Percentiles rank a stretch among this genome's conserved stretches.
Conservation (phyloP, 2,797 vertebrate genomes). For the Hyperoplus immaculatus region DNA sequence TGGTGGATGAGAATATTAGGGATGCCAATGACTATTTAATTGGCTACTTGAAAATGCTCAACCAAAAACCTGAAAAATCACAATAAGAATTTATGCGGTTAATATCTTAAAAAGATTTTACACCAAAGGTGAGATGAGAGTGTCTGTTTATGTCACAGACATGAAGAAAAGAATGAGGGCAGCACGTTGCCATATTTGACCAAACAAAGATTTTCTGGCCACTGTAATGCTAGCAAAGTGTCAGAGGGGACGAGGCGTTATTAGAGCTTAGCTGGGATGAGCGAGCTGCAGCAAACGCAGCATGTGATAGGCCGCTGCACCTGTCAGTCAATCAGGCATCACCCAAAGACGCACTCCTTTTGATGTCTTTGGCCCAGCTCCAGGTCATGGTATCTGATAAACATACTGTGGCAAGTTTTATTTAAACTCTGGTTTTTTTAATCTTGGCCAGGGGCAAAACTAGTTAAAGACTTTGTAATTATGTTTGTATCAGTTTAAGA, state of each 20-base stretch:
- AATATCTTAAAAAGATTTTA: too few species aligned
- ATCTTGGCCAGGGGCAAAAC: neutral
- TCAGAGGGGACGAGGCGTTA: slow-evolving; percentile 20
- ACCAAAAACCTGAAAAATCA: neutral
- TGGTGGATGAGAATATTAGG: neutral
- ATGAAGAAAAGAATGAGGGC: slow-evolving; percentile 6
- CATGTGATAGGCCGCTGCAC: slow-evolving; percentile 12
- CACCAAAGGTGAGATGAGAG: too few species aligned
- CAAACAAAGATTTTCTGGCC: neutral
- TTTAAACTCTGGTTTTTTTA: neutral
- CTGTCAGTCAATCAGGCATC: slow-evolving; percentile 28
- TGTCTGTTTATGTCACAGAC: neutral
- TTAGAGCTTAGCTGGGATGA: slow-evolving; percentile 27
- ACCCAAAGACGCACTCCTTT: neutral
- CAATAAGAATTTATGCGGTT: neutral
- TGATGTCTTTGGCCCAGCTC: slow-evolving; percentile 14
- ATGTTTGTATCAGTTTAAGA: neutral
- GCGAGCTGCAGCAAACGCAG: slow-evolving; percentile 22
- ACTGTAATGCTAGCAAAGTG: neutral
- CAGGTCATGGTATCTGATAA: neutral
- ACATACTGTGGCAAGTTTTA: neutral
- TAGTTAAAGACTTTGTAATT: neutral
- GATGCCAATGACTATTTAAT: neutral
- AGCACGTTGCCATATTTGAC: slow-evolving; percentile 5
- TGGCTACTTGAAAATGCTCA: neutral